A percentile compares a stretch with the other conserved stretches of the same genome.
These are phyloP conservation scores for Hyles lineata DNA, from an alignment of 2,888 invertebrate genomes.

Conservation along the genomic window DNA sequence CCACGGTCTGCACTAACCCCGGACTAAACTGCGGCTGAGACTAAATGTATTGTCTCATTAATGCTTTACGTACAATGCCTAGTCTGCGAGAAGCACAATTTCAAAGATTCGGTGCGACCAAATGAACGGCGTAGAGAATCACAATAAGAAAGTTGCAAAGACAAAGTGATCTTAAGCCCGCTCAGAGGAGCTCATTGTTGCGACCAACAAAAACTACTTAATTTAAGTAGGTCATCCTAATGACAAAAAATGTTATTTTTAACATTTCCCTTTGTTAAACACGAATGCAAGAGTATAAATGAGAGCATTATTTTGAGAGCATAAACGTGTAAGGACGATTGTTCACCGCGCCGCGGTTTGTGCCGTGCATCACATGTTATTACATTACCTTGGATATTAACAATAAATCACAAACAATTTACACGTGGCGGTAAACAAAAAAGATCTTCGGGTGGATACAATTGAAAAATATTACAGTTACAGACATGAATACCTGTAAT, in stretches of 20 bases:
- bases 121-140: constrained; percentile 6
- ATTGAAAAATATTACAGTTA: constrained; percentile 45
- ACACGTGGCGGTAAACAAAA: constrained; percentile 32
- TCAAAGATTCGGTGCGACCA: not conserved
- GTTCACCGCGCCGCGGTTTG: not conserved
- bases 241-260: constrained; percentile 15
- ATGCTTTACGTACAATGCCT: not conserved
- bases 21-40: not conserved
- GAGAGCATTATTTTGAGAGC: not conserved
- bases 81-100: not conserved
- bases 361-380: not conserved
- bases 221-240: constrained; percentile 21
- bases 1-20: not conserved
- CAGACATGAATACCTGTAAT: constrained; percentile 35
- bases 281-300: not conserved
- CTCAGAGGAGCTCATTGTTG: constrained; percentile 4
- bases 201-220: not conserved
- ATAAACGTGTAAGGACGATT: not conserved
- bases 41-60: not conserved
- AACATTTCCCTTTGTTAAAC: not conserved
- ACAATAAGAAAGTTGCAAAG: not conserved
- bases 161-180: constrained; percentile 14
- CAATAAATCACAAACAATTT: constrained; percentile 24
- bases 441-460: constrained; percentile 36
- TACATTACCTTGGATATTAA: not conserved